A percentile compares a stretch with the other conserved stretches of the same genome.
Evolutionary conservation across 2,797 vertebrate genomes (phyloP).

Genomic region (Phalanger gymnotis): DNA sequence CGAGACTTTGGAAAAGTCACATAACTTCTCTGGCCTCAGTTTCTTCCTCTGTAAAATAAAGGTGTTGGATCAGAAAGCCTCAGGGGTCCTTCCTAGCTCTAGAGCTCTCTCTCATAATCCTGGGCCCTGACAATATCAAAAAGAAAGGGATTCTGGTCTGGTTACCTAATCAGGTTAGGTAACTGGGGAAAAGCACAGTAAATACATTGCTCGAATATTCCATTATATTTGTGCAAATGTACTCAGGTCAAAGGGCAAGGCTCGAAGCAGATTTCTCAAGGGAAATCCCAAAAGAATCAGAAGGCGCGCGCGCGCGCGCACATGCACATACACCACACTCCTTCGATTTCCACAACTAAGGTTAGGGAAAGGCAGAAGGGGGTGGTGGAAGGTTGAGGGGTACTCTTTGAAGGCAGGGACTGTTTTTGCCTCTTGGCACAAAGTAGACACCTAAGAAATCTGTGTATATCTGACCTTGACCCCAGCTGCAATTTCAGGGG

Average conservation of each 20-base stretch:
- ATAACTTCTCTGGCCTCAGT: not conserved
- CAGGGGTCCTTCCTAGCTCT: not conserved
- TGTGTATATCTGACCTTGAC: not conserved
- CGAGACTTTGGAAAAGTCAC: not conserved
- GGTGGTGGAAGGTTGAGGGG: not conserved
- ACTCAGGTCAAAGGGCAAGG: not conserved
- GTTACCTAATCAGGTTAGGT: not conserved
- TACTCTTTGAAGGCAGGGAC: not conserved
- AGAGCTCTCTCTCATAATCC: not conserved
- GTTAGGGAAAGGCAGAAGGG: not conserved
- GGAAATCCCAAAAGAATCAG: not conserved
- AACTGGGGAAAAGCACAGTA: not conserved
- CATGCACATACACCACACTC: no score
- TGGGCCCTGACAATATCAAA: slow-evolving; percentile 3
- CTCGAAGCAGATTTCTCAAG: not conserved
- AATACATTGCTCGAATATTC: not conserved
- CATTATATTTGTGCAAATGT: not conserved
- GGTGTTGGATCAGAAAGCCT: not conserved
- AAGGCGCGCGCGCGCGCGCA: not conserved
- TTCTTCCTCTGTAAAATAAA: not conserved
- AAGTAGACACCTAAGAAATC: not conserved
- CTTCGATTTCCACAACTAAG: not conserved
- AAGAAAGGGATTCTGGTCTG: slow-evolving; percentile 1
- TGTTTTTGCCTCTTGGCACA: not conserved
- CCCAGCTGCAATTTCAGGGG: not conserved